Evolutionary conservation across 2,113 vertebrate genomes (phyloP), one percentile per base, ranked within the genome.

Genomic region (Ictalurus punctatus): DNA sequence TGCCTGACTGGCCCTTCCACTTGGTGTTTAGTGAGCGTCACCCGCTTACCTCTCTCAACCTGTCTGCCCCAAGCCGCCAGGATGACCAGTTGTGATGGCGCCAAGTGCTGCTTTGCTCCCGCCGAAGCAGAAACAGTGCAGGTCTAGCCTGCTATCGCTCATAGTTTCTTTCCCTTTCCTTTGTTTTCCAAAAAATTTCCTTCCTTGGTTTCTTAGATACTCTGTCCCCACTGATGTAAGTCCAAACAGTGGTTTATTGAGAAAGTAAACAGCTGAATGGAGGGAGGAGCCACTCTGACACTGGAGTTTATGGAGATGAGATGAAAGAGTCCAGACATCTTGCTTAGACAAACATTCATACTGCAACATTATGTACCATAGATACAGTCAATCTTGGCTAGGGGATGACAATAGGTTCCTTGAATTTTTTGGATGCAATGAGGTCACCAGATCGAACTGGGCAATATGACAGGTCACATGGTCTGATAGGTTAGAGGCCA

Each of bases 161-260:
- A 94, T 94, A 93, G 94, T 96, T 96, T 95, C 95, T 96, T 96
- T 96, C 95, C 95, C 90, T 93, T 96, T 95, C 95, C 96, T 96
- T 95, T 96, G 95, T 96, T 96, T 95, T 96, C 94, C 93, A 93
- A 67, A 93, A 93, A 92, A 94, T 95, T 96, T 96, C 96, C 96
- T 96, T 96, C 96, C 96, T 96, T 93, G 92, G 95, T 96, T 96
- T 96, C 95, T 96, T 96, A 94, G 95, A 96, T 95, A 96, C 95
- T 96, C 95, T 95, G 91, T 95, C 94, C 90, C 94, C 92, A 95
- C 95, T 96, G 95, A 96, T 96, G 95, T 95, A 94, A 95, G 95
- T 95, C 95, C 95, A 96, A 96, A 96, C 95, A 95, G 92, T 94
- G 92, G 94, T 93, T 94, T 95, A 95, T 95, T 96, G 95, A 96